Evolutionary conservation across 2,113 vertebrate species (phyloP), one percentile per base, ranked within the genome.

Genomic region (Corvus moneduloides): DNA sequence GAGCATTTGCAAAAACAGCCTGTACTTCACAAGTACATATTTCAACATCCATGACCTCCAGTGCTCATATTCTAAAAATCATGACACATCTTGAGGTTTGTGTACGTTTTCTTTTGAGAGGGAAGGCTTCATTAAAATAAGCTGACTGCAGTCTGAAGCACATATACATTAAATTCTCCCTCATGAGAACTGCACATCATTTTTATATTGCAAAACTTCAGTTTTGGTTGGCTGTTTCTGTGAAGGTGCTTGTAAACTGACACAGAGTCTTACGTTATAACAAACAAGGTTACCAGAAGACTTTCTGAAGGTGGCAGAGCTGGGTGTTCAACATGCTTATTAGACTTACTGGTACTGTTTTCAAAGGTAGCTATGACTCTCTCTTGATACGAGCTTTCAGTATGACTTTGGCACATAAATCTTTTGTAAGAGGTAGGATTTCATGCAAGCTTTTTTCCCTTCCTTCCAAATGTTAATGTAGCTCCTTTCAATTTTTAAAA

Each of bases 401-500:
- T 35, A 51, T 33, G 59, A 78, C 32, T 79, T 72, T 39, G 22
- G 52, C 49, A 94, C 61, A 64, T 71, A 68, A 84, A 26, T 67
- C 35, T 73, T 84, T 51, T 61, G 22, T 83, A 67, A 85, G 76
- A 75, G n/a, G 21, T 21, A 80, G 72, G 63, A 66, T 86, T 93
- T 94, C 58, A 61, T 54, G 33, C 66, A 48, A 86, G 61, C 15
- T 69, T 96, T 93, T 80, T 61, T 11, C 33, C 35, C 11, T 90
- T 91, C 16, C n/a, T 76, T 90, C n/a, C 56, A 67, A 56, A 76
- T 52, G 44, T 91, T 88, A 90, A 84, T 90, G 58, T 28, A 81
- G 68, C 37, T 84, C 77, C 43, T 76, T 95, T 89, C 1, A n/a
- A 79, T 87, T 87, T 74, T 82, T 95, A 91, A 89, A 91, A 95